Conservation (phyloP, 1,140 invertebrate species). For the Matsumurasca onukii region DNA sequence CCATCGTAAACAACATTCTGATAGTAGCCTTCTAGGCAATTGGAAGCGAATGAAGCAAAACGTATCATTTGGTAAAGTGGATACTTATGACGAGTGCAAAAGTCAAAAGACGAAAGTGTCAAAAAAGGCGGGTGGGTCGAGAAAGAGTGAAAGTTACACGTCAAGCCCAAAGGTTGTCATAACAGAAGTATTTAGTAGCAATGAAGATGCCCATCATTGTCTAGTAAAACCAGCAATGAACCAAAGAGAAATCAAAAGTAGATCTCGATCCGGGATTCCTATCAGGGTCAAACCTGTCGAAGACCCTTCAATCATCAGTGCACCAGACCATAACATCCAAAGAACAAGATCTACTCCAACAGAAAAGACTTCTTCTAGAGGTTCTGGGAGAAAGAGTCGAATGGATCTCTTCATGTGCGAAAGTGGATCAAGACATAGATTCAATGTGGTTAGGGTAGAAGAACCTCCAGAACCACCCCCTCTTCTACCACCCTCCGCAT, state of each 20-base stretch:
- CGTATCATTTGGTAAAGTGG: constrained; percentile 12
- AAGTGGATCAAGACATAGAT: background rate
- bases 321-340: background rate
- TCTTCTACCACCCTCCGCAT: background rate
- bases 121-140: background rate
- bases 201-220: background rate
- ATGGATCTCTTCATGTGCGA: constrained; percentile 8
- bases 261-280: constrained; percentile 13
- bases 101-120: background rate
- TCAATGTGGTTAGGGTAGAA: background rate
- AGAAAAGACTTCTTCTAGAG: background rate
- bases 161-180: constrained; percentile 4
- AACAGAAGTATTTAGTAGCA: background rate
- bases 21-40: background rate
- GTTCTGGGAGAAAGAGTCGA: constrained; percentile 8
- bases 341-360: background rate
- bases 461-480: background rate
- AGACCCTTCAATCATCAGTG: background rate
- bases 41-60: background rate
- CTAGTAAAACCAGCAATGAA: background rate
- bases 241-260: background rate
- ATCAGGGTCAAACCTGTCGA: background rate
- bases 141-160: background rate
- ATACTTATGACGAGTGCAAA: constrained; percentile 4
- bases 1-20: background rate